phyloP scores from a whole-genome alignment of 2,888 invertebrate genomes.

The Polia nebulosa region DNA sequence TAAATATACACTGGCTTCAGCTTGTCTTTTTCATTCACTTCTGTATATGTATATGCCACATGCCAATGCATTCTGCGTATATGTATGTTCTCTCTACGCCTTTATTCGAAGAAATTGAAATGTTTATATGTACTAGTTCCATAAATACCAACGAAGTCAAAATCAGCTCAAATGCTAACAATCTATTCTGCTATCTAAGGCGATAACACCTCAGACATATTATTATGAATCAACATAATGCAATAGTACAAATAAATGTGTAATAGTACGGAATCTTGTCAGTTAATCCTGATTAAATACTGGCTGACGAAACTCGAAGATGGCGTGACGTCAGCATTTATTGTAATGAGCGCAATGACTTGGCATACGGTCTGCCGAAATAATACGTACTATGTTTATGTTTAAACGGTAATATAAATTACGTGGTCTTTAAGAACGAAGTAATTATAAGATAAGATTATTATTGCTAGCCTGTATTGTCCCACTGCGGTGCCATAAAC shows the following conservation, averaged over 20 bases:
- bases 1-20: too few relatives aligned
- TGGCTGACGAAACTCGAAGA: conserved; percentile 21
- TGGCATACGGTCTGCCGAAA: conserved; percentile 11
- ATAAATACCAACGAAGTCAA: neutral
- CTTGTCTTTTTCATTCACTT: too few relatives aligned
- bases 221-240: neutral
- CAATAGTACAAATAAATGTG: conserved; percentile 10
- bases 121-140: too few relatives aligned
- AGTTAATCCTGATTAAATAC: conserved; percentile 11
- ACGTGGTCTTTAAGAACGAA: neutral
- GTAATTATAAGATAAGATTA: neutral
- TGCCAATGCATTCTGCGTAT: too few relatives aligned
- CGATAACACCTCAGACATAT: conserved; percentile 12
- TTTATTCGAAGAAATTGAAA: too few relatives aligned
- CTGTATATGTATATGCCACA: too few relatives aligned
- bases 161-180: neutral
- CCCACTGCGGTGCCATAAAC: too few relatives aligned
- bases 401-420: neutral
- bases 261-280: neutral
- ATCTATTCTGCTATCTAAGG: neutral
- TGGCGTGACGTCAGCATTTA: conserved; percentile 8
- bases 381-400: conserved; percentile 9
- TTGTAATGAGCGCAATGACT: conserved; percentile 39
- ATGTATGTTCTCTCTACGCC: neutral
- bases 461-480: neutral